Evolutionary conservation across 2,113 vertebrate genomes (phyloP).

Genomic region (Ammodytes marinus): DNA sequence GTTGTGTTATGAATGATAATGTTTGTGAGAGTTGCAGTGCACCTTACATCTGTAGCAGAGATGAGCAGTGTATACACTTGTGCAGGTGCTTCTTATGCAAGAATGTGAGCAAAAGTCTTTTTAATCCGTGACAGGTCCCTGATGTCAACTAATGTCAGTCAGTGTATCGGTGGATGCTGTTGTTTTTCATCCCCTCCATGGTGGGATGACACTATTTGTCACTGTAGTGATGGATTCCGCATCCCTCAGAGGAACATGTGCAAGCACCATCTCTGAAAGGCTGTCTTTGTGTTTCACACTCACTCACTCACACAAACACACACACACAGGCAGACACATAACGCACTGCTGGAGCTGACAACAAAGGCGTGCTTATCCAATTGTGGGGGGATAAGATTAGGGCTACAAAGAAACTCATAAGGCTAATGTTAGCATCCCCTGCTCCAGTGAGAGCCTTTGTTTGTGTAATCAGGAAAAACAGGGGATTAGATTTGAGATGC

Average conservation of each 20-base stretch:
- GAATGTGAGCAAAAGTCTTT: constrained; percentile 21
- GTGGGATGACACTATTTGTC: constrained; percentile 93
- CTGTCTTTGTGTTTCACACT: constrained; percentile 93
- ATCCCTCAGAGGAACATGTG: constrained; percentile 92
- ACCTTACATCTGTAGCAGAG: background rate
- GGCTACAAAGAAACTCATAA: constrained; percentile 83
- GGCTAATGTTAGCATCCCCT: constrained; percentile 81
- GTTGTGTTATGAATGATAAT: too few species aligned
- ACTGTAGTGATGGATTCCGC: constrained; percentile 91
- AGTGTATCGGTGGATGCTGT: constrained; percentile 87
- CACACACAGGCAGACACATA: constrained; percentile 58
- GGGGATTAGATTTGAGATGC: constrained; percentile 77
- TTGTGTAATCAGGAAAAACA: constrained; percentile 78
- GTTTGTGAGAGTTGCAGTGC: background rate
- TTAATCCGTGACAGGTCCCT: constrained; percentile 65
- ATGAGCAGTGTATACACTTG: constrained; percentile 34
- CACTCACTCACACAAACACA: constrained; percentile 89
- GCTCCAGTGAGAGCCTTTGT: constrained; percentile 71
- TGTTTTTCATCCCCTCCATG: constrained; percentile 90
- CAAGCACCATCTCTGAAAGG: constrained; percentile 89
- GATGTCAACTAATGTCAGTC: constrained; percentile 83
- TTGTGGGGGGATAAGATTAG: constrained; percentile 79
- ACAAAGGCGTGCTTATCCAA: constrained; percentile 88
- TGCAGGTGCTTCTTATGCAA: constrained; percentile 47
- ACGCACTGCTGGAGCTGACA: constrained; percentile 73